Conservation (phyloP, 1,140 invertebrate species). For the Argopecten irradians region DNA sequence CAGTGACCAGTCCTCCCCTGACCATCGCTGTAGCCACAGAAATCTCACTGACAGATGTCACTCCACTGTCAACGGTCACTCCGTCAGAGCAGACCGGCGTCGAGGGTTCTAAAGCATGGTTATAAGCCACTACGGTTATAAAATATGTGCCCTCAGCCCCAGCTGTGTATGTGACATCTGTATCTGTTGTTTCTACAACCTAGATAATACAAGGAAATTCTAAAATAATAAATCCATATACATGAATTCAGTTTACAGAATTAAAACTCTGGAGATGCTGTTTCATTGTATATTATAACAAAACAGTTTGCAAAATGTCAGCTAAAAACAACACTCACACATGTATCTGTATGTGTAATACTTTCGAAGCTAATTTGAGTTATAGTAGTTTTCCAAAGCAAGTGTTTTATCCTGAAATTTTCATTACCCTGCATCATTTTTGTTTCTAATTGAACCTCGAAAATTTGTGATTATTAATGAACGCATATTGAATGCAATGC, state of each 20-base stretch:
- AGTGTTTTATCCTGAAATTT: too few species aligned
- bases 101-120: slow-evolving; percentile 57
- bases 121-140: slow-evolving; percentile 63
- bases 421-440: too few species aligned
- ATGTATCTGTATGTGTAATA: too few species aligned
- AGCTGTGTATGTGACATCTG: slow-evolving; percentile 38
- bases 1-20: slow-evolving; percentile 48
- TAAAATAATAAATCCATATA: background rate
- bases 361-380: too few species aligned
- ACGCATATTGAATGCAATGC: too few species aligned
- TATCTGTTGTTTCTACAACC: slow-evolving; percentile 50
- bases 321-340: too few species aligned
- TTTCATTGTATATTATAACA: too few species aligned
- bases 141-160: slow-evolving; percentile 49
- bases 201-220: slow-evolving; percentile 15
- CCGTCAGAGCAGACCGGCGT: slow-evolving; percentile 64
- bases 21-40: slow-evolving; percentile 39
- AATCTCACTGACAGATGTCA: slow-evolving; percentile 46
- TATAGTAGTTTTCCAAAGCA: too few species aligned
- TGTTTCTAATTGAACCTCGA: too few species aligned
- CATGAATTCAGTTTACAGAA: background rate
- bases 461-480: too few species aligned
- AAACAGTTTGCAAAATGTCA: too few species aligned
- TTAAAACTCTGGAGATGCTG: background rate
- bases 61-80: slow-evolving; percentile 49